Conservation (phyloP, 2,797 vertebrate species). For the Rhinoraja longicauda region DNA sequence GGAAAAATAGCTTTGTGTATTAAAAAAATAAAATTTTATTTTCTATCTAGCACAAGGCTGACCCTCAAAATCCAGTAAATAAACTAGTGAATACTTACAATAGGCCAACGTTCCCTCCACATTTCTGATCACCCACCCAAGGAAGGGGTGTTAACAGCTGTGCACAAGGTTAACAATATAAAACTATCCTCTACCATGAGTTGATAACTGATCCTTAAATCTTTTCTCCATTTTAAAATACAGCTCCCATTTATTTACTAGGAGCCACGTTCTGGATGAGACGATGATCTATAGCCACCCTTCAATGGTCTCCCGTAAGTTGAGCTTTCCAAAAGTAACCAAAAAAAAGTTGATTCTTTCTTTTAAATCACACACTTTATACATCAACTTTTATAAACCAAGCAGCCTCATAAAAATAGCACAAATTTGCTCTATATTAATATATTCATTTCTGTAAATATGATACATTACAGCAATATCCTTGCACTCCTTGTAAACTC, state of each 20-base stretch:
- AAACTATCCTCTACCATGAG: too few species aligned
- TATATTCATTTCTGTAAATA: not conserved
- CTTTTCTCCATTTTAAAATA: not conserved
- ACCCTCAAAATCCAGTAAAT: not conserved
- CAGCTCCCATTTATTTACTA: not conserved
- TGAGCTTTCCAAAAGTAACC: not conserved
- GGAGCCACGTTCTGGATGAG: not conserved
- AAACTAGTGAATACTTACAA: not conserved
- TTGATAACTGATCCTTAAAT: too few species aligned
- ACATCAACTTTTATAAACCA: not conserved
- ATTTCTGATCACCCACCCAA: not conserved
- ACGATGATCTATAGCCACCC: not conserved
- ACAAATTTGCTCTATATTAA: conserved; percentile 27
- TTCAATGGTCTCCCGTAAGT: not conserved
- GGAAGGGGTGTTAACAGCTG: not conserved
- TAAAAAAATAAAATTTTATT: conserved; percentile 12
- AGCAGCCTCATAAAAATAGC: conserved; percentile 5
- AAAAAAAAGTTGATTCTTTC: not conserved
- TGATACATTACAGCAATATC: not conserved
- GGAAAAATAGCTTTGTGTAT: conserved; percentile 28
- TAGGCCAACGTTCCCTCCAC: not conserved
- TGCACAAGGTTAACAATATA: not conserved
- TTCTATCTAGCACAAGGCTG: not conserved
- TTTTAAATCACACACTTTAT: not conserved
- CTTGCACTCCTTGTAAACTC: not conserved